Base-by-base conservation (phyloP, 37 sponge, comb jelly and placozoan genomes). In the Spongilla lacustris region DNA sequence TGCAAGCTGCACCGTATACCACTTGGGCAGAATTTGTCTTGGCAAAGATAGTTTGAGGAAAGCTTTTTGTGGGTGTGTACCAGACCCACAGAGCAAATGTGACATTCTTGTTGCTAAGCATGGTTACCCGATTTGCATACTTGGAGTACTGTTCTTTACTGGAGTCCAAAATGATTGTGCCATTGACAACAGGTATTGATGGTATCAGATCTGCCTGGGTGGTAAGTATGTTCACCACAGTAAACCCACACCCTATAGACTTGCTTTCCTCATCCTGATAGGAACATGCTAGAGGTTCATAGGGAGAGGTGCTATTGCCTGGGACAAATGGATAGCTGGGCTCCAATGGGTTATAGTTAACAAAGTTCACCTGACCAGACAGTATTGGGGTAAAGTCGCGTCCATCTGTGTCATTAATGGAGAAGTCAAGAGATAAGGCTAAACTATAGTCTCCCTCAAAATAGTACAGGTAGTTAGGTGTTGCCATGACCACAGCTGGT, bases 1-100 rank as follows among this genome's bases (percentile, higher is more conserved):
- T 22, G 67, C 84, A 83, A 31, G 78, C 80, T 13, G 84, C 66
- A 30, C 89, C 36, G 32, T 80, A 80, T 28, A 91, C 22, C 66
- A 70, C 33, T 12, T 50, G 27, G 48, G 50, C 29, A 26, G 50
- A 27, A 23, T 86, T 73, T 1, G 81, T 36, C 30, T 94, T 87
- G 34, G 85, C 69, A 6, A 91, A 29, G 21, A 94, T 90, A 23
- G 94, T 87, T 68, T 70, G 27, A 0, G 91, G 46, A 8, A 32
- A 12, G 50, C 58, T 35, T 0, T 66, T 22, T 35, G 27, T 50
- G 28, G 81, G 78, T 13, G 14, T 34, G 27, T 88, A 79, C 94
- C 91, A 94, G 9, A 94, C n/a, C 87, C 90, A 94, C 46, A 81
- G 67, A 10, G 85, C 30, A n/a, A 94, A 85, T 23, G 94, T 85